Conservation (phyloP, 2,888 invertebrate species). For the Caenorhabditis sulstoni region DNA sequence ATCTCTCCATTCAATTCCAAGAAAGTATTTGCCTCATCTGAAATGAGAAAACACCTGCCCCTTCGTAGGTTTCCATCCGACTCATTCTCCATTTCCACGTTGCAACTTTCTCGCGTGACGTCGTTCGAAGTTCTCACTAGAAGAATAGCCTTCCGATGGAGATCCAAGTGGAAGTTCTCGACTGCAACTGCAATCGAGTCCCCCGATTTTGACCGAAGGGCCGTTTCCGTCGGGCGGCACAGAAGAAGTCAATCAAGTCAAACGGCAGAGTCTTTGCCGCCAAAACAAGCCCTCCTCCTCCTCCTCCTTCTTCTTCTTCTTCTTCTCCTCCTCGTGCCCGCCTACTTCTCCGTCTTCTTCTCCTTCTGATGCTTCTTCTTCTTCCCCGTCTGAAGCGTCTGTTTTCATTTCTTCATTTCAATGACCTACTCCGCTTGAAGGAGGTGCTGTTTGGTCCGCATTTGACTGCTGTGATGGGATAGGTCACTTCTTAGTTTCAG, state of each 20-base stretch:
- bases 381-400: slow-evolving; percentile 19
- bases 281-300: slow-evolving; percentile 43
- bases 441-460: slow-evolving; percentile 29
- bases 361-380: slow-evolving; percentile 5
- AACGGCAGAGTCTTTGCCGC: slow-evolving; percentile 19
- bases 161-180: too few relatives aligned
- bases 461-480: slow-evolving; percentile 24
- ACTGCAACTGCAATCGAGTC: background rate
- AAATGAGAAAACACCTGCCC: background rate
- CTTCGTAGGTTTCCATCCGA: background rate
- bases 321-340: background rate
- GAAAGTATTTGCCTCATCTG: background rate
- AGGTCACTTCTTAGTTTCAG: slow-evolving; percentile 39
- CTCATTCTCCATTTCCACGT: background rate
- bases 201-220: slow-evolving; percentile 16
- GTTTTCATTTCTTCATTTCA: slow-evolving; percentile 25
- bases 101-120: too few relatives aligned
- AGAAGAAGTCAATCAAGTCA: slow-evolving; percentile 57
- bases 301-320: slow-evolving; percentile 2
- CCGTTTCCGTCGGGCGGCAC: slow-evolving; percentile 25
- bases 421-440: slow-evolving; percentile 22
- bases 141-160: too few relatives aligned
- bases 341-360: background rate
- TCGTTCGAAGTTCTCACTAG: too few relatives aligned
- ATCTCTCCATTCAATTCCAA: background rate